Evolutionary conservation across 2,888 invertebrate genomes (phyloP), one percentile per base, ranked within the genome.

Genomic region (Serripes groenlandicus): DNA sequence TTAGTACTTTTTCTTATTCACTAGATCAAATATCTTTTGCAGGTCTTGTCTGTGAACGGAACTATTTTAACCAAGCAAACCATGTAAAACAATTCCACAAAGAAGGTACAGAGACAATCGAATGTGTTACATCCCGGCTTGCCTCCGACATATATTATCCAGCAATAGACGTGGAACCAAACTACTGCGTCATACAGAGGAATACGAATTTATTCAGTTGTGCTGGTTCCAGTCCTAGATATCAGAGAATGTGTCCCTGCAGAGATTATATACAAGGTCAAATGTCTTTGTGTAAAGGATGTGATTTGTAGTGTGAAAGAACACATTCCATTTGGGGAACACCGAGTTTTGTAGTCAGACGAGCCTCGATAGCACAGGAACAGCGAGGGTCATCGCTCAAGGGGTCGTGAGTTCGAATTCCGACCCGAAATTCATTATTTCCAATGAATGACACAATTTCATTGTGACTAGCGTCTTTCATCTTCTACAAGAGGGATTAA

Each of bases 141-240:
- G 64, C 64, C 18, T 34, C 64, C 11, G 64, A 34, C 30, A 64
- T 64, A 15, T 64, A 18, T 21, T 64, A 23, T 26, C 64, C 64
- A 11, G 64, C 64, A 21, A 64, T 64, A 64, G n/a, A 64, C 15
- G 1, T n/a, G n/a, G 35, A 34, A 3, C 34, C 34, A 34, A 64
- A 34, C n/a, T 34, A 30, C 9, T 64, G 64, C n/a, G 23, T 64
- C 35, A 18, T 64, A 35, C 64, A 64, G 23, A 64, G 64, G 35
- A 64, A 64, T 23, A 34, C 35, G 32, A 34, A 34, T n/a, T 21
- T 64, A n/a, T 64, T 23, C n/a, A 64, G 64, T 34, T 64, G 64
- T 64, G 64, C 64, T 34, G 64, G 64, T 30, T 64, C 64, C 64
- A 35, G 35, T 34, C 4, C 3, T 30, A 34, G 26, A 64, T 64